Base-by-base conservation (phyloP, 2,888 invertebrate genomes). In the Nowickia ferox region DNA sequence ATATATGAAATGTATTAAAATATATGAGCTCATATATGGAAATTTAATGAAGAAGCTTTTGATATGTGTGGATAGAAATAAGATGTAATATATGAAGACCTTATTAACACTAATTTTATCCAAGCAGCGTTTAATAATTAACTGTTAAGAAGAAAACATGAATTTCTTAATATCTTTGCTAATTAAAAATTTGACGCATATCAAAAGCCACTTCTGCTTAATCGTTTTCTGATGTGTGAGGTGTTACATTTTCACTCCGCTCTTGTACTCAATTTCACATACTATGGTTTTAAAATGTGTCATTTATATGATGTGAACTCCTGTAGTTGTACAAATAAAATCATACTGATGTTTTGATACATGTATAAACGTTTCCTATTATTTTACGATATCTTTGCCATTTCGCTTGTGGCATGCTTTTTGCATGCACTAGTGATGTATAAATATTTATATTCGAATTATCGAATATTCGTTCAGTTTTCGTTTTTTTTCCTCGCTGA, bases 291-390 rank as follows among this genome's bases (percentile, higher is more conserved):
- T 15, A 44, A 17, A 76, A 71, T 65, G 40, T 65, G 75, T 9
- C 84, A 76, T 19, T 55, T 63, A 59, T 40, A 59, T 69, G 75
- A 80, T 59, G 65, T 84, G 75, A 48, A 76, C 46, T 75, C 30
- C 51, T 71, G 53, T 53, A 11, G 17, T 75, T 71, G 75, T 84
- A 71, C 84, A 79, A 80, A 71, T 71, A 78, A 69, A 75, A 46
- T 55, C 13, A 8, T 48, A 59, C 40, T 46, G 40, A 13, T 22
- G 65, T 48, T 40, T 15, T 17, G 15, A 15, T 17, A 66, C 46
- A 46, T 17, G 66, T 53, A n/a, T 51, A 61, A n/a, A 55, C 46
- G 61, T 17, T 74, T 46, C n/a, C 10, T n/a, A 46, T 55, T 63
- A 63, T 17, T 53, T 10, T 6, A 22, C 59, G 66, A 15, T 17